Evolutionary conservation across 2,888 invertebrate genomes (phyloP), one percentile per base, ranked within the genome.

Genomic region (Nymphalis polychloros): DNA sequence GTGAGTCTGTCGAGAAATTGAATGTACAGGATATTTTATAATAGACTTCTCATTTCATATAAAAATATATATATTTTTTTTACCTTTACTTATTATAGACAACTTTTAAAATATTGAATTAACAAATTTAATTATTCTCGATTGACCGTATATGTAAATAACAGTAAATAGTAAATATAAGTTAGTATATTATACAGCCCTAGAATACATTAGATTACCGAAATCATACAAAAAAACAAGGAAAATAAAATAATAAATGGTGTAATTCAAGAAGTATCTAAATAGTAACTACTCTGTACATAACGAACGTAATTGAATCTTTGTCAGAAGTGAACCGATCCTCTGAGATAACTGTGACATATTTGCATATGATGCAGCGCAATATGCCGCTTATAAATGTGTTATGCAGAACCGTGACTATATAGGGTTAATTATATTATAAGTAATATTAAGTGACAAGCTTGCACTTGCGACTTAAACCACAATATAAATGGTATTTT

Each of bases 291-390:
- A 55, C 59, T 70, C 75, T 74, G 63, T 69, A 49, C 53, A 57
- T 70, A 78, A 80, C 78, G 77, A 74, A 76, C 77, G 81, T 82
- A 84, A 83, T 84, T 83, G 81, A 84, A 84, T 84, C 72, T 74
- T 73, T 72, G 71, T 67, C 69, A 68, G 64, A 77, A 69, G 70
- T 67, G 67, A 77, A 79, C 75, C 77, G 74, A 78, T 80, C 79
- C 78, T 75, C 75, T 53, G 78, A 77, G 80, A 81, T 75, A 76
- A 72, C 74, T 71, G 68, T 71, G 74, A 76, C 79, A 79, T 81
- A 84, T 82, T 75, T 74, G 76, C 75, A 76, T 76, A 73, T 72
- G 77, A 81, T 79, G 81, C 82, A 78, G 69, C 75, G 60, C 47
- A 17, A 57, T 61, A 41, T 48, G 31, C 20, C 23, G 53, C 31